Base-by-base conservation (phyloP, 2,113 vertebrate genomes). In the Carollia perspicillata region DNA sequence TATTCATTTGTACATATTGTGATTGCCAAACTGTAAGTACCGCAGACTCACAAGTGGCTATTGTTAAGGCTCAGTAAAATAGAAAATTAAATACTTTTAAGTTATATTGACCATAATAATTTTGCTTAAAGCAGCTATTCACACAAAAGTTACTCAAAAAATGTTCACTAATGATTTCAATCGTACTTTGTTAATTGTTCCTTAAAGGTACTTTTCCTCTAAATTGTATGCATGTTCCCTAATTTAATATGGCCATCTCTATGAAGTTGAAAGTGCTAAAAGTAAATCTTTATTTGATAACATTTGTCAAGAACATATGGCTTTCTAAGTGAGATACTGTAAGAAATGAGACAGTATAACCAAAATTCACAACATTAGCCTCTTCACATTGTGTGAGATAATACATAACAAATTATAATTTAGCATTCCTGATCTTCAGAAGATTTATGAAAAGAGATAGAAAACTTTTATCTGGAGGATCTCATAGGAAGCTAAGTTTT, bases 381-480 rank as follows among this genome's bases (percentile, higher is more conserved):
- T 95, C 71, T 95, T 84, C 78, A 95, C 72, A 90, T 80, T 53
- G n/a, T 91, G 23, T 75, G 84, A 93, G 42, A 90, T 81, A 95
- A 90, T 84, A 83, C 37, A 77, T 63, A 90, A 94, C 26, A 83
- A n/a, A 53, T 86, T 71, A 80, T 51, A 94, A 97, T 89, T 92
- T 94, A 95, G 89, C 91, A 96, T 97, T 96, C 97, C 97, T 98
- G 97, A 96, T 96, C 93, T 84, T 97, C 71, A 87, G 30, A 93
- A 95, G 90, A 94, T 94, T 97, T 95, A 97, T 71, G 42, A 93
- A 93, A 92, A 95, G 97, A 98, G 97, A 96, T 97, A 98, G 96
- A 94, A 95, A 74, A 95, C 42, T 95, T 96, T 97, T 91, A 95
- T 90, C 89, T 97, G 96, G 93, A 96, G 95, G 96, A 95, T 95